phyloP scores from a whole-genome alignment of 2,113 vertebrate genomes.

The Spheniscus mendiculus region DNA sequence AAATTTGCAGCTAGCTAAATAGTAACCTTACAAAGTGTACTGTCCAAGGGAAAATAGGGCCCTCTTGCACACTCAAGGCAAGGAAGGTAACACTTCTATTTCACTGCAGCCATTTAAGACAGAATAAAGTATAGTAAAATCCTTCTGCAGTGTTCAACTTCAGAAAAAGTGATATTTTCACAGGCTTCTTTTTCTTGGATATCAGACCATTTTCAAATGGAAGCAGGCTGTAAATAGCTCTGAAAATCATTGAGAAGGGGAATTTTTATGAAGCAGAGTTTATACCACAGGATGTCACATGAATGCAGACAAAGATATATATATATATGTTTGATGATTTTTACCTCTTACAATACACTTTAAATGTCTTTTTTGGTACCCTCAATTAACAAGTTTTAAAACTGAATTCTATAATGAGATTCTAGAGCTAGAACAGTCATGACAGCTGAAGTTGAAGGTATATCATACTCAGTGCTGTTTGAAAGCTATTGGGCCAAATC shows the following conservation, averaged over 20 bases:
- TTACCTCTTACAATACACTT: not conserved
- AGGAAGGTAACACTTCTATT: not conserved
- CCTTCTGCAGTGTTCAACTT: not conserved
- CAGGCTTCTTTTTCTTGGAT: not conserved
- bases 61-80: rapidly evolving
- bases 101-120: not conserved
- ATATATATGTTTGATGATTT: not conserved
- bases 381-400: not conserved
- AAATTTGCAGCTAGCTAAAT: not conserved
- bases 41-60: rapidly evolving
- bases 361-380: not conserved
- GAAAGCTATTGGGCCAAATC: not conserved
- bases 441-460: not conserved
- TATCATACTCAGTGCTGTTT: not conserved
- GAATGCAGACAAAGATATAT: not conserved
- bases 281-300: not conserved
- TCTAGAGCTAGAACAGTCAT: not conserved
- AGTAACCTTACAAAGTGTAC: not conserved
- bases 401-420: not conserved
- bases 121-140: not conserved
- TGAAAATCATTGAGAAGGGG: not conserved
- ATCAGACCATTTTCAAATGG: not conserved
- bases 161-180: not conserved
- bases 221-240: conserved; percentile 18
- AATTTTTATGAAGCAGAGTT: not conserved